Evolutionary conservation across 2,888 invertebrate species (phyloP).

Genomic region (Hypolimnas misippus): DNA sequence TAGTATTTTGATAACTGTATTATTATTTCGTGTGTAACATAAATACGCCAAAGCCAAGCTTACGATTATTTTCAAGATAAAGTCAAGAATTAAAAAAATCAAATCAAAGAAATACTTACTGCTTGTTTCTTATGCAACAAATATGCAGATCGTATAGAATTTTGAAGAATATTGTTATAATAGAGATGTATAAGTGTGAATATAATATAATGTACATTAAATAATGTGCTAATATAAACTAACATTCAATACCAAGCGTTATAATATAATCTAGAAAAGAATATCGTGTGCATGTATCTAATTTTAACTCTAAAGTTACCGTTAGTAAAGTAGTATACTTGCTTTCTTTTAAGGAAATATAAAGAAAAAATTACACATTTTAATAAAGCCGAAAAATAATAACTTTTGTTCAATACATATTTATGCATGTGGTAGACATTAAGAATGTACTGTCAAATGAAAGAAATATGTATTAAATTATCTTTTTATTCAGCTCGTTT

Average conservation of each 20-base stretch:
- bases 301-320: slow-evolving; percentile 3
- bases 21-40: not conserved
- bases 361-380: slow-evolving; percentile 4
- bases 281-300: slow-evolving; percentile 11
- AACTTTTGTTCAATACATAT: not conserved
- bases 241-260: slow-evolving; percentile 35
- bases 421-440: not conserved
- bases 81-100: not conserved
- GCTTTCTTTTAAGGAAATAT: slow-evolving; percentile 5
- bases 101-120: slow-evolving; percentile 4
- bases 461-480: slow-evolving; percentile 3
- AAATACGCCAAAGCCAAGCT: slow-evolving; percentile 54
- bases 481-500: not conserved
- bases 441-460: not conserved
- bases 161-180: slow-evolving; percentile 1
- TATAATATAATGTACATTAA: slow-evolving; percentile 20
- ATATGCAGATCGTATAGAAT: slow-evolving; percentile 5
- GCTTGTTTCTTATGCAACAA: not conserved
- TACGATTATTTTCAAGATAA: slow-evolving; percentile 37
- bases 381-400: not conserved
- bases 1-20: not conserved
- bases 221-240: slow-evolving; percentile 33
- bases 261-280: slow-evolving; percentile 5
- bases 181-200: not conserved
- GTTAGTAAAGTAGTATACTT: not conserved